Base-by-base conservation (phyloP, 2,888 invertebrate genomes). In the Agriopis leucophaearia region DNA sequence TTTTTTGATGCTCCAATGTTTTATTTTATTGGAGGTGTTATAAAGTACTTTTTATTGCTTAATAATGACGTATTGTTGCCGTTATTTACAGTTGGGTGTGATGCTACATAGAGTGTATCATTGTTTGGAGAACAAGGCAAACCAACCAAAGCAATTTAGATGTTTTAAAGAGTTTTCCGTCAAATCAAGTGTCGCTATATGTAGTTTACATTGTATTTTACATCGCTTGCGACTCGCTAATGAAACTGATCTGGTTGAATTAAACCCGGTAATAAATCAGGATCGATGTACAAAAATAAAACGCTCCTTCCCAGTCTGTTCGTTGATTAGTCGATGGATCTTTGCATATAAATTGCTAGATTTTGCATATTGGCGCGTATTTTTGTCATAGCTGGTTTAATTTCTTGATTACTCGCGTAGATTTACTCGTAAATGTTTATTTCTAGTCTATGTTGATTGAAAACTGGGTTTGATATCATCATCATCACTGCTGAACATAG, bases 311-410 rank as follows among this genome's bases (percentile, higher is more conserved):
- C 64, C 70, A 73, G 69, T 66, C 73, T 71, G 70, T 64, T 70
- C 72, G 72, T 74, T 81, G 78, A 81, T 83, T 81, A 80, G 73
- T 71, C 68, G 73, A 58, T 63, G 71, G 69, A 77, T 69, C 71
- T 78, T 74, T 78, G 79, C 81, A 81, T 82, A 78, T 73, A 75
- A 80, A 81, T 82, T 74, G 78, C 77, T 59, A 57, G 60, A 61
- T 70, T 82, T 80, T 73, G 74, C 78, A 78, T 79, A 74, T 66
- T 55, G 38, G 59, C 12, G 27, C 6, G 45, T 58, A 71, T 65
- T 64, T 64, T 70, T 72, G 67, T 60, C 62, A 38, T 36, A 52
- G 64, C 64, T 16, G 57, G 57, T 63, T 69, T 70, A 60, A 68
- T 75, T 74, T 56, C 74, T 65, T 64, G 61, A 65, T 72, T 68